These are phyloP conservation scores for Pteropus rufus DNA, from an alignment of 2,797 vertebrate genomes.

Conservation along the genomic window DNA sequence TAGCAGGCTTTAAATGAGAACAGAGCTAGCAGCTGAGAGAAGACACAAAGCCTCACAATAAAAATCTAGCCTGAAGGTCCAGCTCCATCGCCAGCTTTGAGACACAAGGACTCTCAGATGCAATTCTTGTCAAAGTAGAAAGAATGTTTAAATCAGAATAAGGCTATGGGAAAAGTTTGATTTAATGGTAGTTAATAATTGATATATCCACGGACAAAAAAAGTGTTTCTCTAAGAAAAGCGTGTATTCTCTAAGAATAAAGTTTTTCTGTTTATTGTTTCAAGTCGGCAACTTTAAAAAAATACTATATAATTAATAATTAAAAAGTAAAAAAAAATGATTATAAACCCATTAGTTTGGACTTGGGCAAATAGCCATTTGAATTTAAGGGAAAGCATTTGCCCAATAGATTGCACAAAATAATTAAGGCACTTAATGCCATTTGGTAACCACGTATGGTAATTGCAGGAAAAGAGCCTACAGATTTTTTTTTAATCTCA, in stretches of 20 bases:
- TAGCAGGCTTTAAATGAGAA: neutral
- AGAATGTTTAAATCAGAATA: conserved; percentile 20
- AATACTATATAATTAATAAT: neutral
- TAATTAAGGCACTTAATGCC: neutral
- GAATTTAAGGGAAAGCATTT: neutral
- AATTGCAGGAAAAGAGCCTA: conserved; percentile 36
- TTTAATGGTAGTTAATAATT: neutral
- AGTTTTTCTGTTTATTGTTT: conserved; percentile 26
- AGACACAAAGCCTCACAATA: neutral
- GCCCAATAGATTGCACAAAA: neutral
- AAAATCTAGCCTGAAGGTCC: neutral
- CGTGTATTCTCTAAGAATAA: neutral
- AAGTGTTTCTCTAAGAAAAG: neutral
- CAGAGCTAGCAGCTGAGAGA: neutral
- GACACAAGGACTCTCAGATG: neutral
- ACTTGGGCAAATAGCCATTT: neutral
- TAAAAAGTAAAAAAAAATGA: neutral
- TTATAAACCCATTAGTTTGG: neutral
- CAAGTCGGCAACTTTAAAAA: neutral
- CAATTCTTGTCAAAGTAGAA: neutral
- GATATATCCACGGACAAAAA: neutral
- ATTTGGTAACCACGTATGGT: neutral
- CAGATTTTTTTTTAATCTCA: neutral
- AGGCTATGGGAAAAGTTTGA: neutral
- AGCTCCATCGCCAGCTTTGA: neutral